Conservation (phyloP, 2,113 vertebrate genomes). For the Struthidea cinerea region DNA sequence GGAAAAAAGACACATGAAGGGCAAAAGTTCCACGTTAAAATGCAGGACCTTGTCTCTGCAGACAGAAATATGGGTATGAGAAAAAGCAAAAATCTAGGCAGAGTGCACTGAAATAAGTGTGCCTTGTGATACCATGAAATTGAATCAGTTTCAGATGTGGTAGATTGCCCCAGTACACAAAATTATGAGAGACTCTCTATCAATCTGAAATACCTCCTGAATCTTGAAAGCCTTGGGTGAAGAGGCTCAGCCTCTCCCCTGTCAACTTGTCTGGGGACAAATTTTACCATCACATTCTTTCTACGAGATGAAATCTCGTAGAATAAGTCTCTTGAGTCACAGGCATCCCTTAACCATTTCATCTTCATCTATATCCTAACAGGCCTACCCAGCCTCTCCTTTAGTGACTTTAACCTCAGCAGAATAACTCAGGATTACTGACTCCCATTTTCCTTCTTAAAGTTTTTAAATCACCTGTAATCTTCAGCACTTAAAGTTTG, state of each 20-base stretch:
- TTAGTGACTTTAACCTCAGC: neutral
- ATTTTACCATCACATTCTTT: neutral
- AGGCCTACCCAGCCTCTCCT: neutral
- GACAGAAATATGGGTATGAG: slow-evolving; percentile 7
- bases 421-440: neutral
- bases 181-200: neutral
- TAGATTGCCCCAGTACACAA: neutral
- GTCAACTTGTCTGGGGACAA: neutral
- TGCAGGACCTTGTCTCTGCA: neutral
- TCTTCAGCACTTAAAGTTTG: neutral
- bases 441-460: neutral
- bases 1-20: neutral
- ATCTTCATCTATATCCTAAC: neutral
- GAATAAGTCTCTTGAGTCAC: neutral
- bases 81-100: neutral
- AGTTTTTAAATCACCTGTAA: neutral
- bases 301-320: neutral
- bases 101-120: neutral
- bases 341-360: neutral
- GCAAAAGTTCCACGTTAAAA: neutral
- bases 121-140: slow-evolving; percentile 20
- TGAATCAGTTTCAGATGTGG: slow-evolving; percentile 38
- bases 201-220: neutral
- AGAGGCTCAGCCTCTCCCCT: neutral
- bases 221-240: neutral